A percentile compares a stretch with the other conserved stretches of the same genome.
Evolutionary conservation across 2,113 vertebrate species (phyloP).

Genomic region (Ornithorhynchus anatinus): DNA sequence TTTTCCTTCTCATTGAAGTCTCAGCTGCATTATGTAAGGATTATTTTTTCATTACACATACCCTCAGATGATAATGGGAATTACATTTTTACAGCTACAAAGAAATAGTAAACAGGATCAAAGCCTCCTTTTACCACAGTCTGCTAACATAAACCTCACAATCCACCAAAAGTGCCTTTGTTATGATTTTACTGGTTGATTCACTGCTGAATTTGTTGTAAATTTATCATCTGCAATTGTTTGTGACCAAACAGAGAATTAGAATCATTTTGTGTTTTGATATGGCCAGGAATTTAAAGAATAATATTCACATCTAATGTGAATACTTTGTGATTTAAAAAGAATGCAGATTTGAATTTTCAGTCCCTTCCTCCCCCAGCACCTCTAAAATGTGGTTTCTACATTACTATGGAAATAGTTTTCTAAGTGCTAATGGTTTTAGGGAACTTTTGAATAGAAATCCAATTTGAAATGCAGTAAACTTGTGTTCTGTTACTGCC

Average conservation of each 20-base stretch:
- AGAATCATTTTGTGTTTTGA: background rate
- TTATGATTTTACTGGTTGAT: background rate
- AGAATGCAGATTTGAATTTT: no score
- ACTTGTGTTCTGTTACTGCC: no score
- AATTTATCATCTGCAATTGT: constrained; percentile 2
- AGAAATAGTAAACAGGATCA: constrained; percentile 30
- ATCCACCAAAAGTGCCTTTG: background rate
- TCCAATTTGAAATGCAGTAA: no score
- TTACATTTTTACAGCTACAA: background rate
- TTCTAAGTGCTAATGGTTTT: no score
- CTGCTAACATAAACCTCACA: background rate
- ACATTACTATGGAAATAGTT: no score
- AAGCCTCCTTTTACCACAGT: background rate
- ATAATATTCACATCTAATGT: background rate
- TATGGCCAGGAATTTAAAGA: background rate
- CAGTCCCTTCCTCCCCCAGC: no score
- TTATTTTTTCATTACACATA: constrained; percentile 11
- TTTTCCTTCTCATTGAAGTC: constrained; percentile 7
- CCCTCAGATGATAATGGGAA: background rate
- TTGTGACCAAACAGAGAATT: background rate
- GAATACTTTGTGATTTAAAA: constrained; percentile 6
- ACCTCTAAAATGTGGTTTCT: no score
- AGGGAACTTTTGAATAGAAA: no score
- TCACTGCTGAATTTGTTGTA: background rate
- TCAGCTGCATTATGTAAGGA: constrained; percentile 3